These are phyloP conservation scores for Drosophila fuyamai DNA, from an alignment of 1,140 invertebrate genomes.

Conservation along the genomic window DNA sequence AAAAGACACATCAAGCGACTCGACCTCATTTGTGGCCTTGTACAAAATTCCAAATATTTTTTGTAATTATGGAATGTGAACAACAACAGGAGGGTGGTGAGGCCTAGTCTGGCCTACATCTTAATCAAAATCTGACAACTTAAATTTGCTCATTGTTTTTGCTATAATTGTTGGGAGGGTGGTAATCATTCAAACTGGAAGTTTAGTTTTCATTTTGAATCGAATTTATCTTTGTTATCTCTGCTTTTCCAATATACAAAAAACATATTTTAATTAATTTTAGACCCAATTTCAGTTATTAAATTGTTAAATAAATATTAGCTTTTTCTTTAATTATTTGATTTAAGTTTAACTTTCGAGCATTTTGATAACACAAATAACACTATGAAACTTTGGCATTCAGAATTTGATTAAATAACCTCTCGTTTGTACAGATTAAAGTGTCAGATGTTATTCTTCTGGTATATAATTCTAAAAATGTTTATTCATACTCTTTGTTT, in stretches of 20 bases:
- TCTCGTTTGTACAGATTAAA: conserved; percentile 10
- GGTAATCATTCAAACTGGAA: conserved; percentile 3
- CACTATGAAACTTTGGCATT: too few relatives aligned
- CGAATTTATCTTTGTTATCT: background rate
- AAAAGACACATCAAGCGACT: conserved; percentile 40
- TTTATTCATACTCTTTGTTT: conserved; percentile 29
- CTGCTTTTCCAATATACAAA: background rate
- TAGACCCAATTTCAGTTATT: background rate
- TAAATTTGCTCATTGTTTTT: conserved; percentile 1
- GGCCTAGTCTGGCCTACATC: conserved; percentile 45
- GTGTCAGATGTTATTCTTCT: conserved; percentile 8
- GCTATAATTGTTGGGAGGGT: background rate
- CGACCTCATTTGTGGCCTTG: conserved; percentile 69
- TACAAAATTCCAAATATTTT: conserved; percentile 75
- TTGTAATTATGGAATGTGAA: conserved; percentile 72
- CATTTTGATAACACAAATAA: too few relatives aligned
- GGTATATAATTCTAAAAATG: background rate
- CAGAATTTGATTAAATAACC: background rate
- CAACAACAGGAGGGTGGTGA: conserved; percentile 22
- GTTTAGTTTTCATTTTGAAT: background rate
- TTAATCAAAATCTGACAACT: conserved; percentile 46
- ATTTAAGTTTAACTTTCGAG: background rate
- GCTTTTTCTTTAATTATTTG: background rate
- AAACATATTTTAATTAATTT: conserved; percentile 2
- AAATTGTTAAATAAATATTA: background rate